Conservation (phyloP, 2,888 invertebrate genomes). For the Phrixothrix hirtus region DNA sequence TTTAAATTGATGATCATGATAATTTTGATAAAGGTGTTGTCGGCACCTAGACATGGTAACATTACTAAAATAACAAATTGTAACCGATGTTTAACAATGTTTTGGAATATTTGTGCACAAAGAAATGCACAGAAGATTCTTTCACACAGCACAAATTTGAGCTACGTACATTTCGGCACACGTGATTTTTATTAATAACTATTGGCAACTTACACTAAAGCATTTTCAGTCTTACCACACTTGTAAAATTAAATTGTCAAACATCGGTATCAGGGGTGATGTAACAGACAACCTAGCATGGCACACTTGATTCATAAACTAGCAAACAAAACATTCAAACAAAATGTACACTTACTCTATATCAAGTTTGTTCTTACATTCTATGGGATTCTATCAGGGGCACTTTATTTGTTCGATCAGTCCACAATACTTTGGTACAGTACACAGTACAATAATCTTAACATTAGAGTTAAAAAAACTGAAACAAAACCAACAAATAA, state of each 20-base stretch:
- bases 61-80: slow-evolving; percentile 37
- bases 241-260: slow-evolving; percentile 45
- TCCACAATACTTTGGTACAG: slow-evolving; percentile 25
- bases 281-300: slow-evolving; percentile 51
- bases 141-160: slow-evolving; percentile 49
- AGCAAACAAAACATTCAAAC: slow-evolving; percentile 48
- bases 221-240: slow-evolving; percentile 40
- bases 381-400: slow-evolving; percentile 23
- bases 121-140: slow-evolving; percentile 35
- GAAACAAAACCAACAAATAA: slow-evolving; percentile 23
- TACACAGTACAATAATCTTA: too few relatives aligned
- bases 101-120: slow-evolving; percentile 37
- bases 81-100: slow-evolving; percentile 48
- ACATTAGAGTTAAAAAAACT: slow-evolving; percentile 9
- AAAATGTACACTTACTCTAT: slow-evolving; percentile 28
- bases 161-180: slow-evolving; percentile 36
- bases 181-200: slow-evolving; percentile 17
- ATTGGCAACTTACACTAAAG: slow-evolving; percentile 30
- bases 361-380: slow-evolving; percentile 19
- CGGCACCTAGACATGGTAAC: slow-evolving; percentile 54
- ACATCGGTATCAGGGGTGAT: slow-evolving; percentile 48
- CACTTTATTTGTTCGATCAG: slow-evolving; percentile 33
- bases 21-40: slow-evolving; percentile 39
- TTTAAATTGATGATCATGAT: slow-evolving; percentile 16
- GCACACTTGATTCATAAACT: slow-evolving; percentile 48